Conservation (phyloP, 2,113 vertebrate species). For the Ivindomyrus marchei region DNA sequence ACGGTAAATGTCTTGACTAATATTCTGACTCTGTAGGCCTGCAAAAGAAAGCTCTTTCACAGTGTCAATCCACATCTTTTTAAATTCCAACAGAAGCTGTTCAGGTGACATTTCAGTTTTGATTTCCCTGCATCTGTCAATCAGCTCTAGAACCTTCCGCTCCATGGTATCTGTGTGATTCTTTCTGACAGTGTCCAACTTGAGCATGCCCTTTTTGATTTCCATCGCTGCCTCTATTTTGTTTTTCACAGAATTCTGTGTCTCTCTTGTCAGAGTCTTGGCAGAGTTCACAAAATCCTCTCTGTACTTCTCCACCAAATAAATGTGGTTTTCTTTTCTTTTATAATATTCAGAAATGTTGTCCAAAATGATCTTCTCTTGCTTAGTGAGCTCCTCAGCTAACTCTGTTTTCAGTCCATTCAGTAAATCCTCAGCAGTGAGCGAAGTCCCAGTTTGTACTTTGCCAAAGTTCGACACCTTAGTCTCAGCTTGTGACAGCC, state of each 20-base stretch:
- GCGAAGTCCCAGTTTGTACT: conserved; percentile 5
- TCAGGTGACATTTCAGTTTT: not conserved
- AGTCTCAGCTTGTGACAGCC: conserved; percentile 35
- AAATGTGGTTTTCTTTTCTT: conserved; percentile 12
- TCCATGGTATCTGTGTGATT: conserved; percentile 25
- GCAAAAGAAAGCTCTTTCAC: not conserved
- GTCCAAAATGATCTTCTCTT: conserved; percentile 20
- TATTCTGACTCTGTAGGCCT: not conserved
- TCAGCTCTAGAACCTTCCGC: conserved; percentile 15
- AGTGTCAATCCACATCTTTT: conserved; percentile 29
- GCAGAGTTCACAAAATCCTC: conserved; percentile 29
- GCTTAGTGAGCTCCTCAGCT: not conserved
- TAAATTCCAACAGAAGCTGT: conserved; percentile 23
- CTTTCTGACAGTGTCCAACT: conserved; percentile 19
- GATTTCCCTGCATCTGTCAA: conserved; percentile 20
- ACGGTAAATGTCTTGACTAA: not conserved
- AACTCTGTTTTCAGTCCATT: not conserved
- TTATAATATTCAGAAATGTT: conserved; percentile 28
- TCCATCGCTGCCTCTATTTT: conserved; percentile 19
- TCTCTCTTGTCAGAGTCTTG: conserved; percentile 18
- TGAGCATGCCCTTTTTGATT: conserved; percentile 22
- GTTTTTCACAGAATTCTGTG: conserved; percentile 14
- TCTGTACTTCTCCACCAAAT: conserved; percentile 33
- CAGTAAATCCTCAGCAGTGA: conserved; percentile 4
- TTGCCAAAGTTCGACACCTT: conserved; percentile 44